Evolutionary conservation across 2,113 vertebrate genomes (phyloP).

Genomic region (Lathamus discolor): DNA sequence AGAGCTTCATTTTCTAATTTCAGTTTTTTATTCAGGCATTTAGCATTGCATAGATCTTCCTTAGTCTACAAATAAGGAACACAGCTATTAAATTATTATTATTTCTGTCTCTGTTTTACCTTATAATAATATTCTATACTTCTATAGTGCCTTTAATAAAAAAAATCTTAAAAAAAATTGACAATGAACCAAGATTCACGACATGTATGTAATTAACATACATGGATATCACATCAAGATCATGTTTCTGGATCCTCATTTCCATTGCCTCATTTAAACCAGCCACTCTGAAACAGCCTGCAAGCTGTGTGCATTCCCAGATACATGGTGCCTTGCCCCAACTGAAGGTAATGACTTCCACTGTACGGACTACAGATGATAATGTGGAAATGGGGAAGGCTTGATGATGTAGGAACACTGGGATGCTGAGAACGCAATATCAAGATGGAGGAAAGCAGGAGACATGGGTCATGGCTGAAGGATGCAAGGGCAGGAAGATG

Average conservation of each 20-base stretch:
- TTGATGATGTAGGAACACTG: neutral
- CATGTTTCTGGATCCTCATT: neutral
- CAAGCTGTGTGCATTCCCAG: neutral
- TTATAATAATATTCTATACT: neutral
- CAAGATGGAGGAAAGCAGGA: neutral
- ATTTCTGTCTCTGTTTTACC: neutral
- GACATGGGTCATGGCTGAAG: neutral
- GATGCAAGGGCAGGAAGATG: neutral
- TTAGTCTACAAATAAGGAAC: conserved; percentile 33
- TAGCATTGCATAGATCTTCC: neutral
- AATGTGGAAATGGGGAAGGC: neutral
- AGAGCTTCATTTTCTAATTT: neutral
- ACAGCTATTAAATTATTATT: neutral
- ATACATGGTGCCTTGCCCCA: neutral
- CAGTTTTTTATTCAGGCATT: conserved; percentile 9
- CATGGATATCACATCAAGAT: neutral
- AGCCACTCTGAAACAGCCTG: neutral
- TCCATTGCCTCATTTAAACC: neutral
- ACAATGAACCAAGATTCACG: neutral
- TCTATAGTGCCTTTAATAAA: neutral
- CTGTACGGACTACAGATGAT: no score
- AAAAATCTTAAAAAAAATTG: neutral
- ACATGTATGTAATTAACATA: neutral
- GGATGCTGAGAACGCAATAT: neutral
- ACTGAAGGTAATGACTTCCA: neutral